Evolutionary conservation across 2,888 invertebrate species (phyloP), one percentile per base, ranked within the genome.

Genomic region (Epirrhoe tristata): DNA sequence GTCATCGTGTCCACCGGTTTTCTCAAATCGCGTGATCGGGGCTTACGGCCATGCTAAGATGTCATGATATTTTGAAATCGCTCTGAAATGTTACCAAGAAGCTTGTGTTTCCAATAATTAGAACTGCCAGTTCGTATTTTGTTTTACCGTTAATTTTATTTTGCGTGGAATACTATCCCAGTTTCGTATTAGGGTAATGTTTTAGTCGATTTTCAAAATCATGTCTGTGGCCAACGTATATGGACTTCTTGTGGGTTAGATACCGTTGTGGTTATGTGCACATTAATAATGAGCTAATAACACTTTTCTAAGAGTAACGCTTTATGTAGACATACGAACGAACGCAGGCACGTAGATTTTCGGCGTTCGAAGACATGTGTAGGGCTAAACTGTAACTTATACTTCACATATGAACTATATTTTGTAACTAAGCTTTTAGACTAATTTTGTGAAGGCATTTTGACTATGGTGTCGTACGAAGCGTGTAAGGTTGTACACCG

Each of bases 11-110:
- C 8, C 10, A 36, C 51, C 34, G 57, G 70, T 76, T 67, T 71
- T 81, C 82, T 82, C 82, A 77, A 82, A 80, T 83, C 73, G 85
- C 78, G 78, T 79, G 81, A 73, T 73, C 69, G 77, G 76, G 78
- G 84, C 84, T 83, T 84, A 83, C 68, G 82, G 82, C 82, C 82
- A 75, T 62, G 73, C 70, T 74, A 76, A 75, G 73, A 75, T 66
- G 76, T 73, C 61, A 74, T 67, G 71, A 50, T 71, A 74, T 80
- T 79, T 76, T 77, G 76, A 80, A 79, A 75, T 76, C 74, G 74
- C 76, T 77, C 77, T 75, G 72, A 73, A 75, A 78, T 70, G 71
- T 72, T 69, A 70, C 58, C 66, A 17, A 6, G 54, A 54, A 17
- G 63, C 60, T 58, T 58, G 61, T 61, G 34, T 64, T 64, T 46